phyloP scores from a whole-genome alignment of 1,140 invertebrate species.

The Zophobas morio region DNA sequence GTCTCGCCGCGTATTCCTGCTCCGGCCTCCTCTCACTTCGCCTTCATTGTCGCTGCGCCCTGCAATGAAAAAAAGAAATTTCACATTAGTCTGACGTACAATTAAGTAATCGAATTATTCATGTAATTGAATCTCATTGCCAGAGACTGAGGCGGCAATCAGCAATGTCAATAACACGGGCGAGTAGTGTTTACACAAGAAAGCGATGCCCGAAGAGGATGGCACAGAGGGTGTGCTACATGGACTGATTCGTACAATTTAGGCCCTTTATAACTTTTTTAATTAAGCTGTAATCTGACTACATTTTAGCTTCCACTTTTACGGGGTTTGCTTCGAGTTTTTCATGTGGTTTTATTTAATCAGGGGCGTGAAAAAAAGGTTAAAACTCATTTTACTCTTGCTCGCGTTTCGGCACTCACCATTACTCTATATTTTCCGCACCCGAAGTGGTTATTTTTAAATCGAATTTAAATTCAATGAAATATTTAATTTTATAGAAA shows the following conservation, averaged over 20 bases:
- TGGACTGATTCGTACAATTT: background rate
- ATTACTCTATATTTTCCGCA: too few species aligned
- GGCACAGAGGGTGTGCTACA: background rate
- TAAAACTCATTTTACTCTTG: too few species aligned
- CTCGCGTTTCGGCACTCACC: too few species aligned
- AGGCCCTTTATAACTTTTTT: constrained; percentile 5
- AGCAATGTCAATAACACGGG: constrained; percentile 31
- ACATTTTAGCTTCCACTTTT: background rate
- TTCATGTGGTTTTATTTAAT: background rate
- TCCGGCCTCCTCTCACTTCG: constrained; percentile 68
- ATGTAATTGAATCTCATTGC: constrained; percentile 21
- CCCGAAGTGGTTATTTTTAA: too few species aligned
- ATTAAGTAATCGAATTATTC: constrained; percentile 32
- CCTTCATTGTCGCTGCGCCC: constrained; percentile 68
- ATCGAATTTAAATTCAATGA: too few species aligned
- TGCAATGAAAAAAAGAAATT: constrained; percentile 54
- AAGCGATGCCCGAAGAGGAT: background rate
- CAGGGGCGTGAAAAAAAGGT: background rate
- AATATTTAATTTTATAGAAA: too few species aligned
- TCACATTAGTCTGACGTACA: constrained; percentile 2
- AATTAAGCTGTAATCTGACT: background rate
- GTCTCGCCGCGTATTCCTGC: constrained; percentile 72
- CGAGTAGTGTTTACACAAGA: background rate
- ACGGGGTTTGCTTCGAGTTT: background rate
- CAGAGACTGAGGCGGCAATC: constrained; percentile 9